These are phyloP conservation scores for Drosophila kohkoa DNA, from an alignment of 1,140 invertebrate species.

Conservation along the genomic window DNA sequence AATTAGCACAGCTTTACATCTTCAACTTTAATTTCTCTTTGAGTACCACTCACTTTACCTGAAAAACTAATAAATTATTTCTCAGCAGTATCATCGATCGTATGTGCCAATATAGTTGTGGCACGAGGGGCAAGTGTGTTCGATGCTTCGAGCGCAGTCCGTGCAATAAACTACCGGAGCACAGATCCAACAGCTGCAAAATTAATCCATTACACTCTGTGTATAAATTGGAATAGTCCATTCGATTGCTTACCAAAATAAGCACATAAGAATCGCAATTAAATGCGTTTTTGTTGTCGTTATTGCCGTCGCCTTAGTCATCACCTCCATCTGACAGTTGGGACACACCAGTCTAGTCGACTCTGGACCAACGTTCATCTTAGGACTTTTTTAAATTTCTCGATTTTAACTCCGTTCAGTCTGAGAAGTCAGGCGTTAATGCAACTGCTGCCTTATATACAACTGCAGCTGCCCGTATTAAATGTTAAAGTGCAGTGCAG, in stretches of 20 bases:
- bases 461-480: no score
- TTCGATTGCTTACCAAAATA: not conserved
- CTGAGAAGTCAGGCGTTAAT: no score
- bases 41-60: no score
- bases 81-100: not conserved
- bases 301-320: not conserved
- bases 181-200: not conserved
- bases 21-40: no score
- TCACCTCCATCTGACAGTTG: constrained; percentile 16
- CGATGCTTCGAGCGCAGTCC: not conserved
- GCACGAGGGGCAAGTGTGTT: not conserved
- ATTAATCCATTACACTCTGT: no score
- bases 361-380: constrained; percentile 11
- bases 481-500: no score
- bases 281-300: constrained; percentile 12
- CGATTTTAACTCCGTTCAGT: no score
- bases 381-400: no score
- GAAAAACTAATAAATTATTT: no score
- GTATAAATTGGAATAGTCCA: no score
- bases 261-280: constrained; percentile 21
- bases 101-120: constrained; percentile 21
- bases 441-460: no score
- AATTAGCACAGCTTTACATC: no score
- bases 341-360: not conserved
- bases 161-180: not conserved